These are phyloP conservation scores for Eurytoma adleriae DNA, from an alignment of 2,888 invertebrate species.

Conservation along the genomic window DNA sequence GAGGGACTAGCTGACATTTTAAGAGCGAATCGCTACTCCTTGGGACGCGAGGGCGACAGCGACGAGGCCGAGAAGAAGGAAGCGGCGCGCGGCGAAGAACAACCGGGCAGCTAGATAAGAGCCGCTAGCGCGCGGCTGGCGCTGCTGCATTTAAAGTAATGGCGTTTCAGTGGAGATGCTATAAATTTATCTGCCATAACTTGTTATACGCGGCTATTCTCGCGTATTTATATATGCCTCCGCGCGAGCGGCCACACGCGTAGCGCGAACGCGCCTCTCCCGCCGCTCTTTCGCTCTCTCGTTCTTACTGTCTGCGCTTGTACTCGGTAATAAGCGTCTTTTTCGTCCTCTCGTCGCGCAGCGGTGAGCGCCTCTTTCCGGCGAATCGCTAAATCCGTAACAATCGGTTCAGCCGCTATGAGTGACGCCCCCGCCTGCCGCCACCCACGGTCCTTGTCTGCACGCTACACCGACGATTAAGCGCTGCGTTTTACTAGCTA, in stretches of 20 bases:
- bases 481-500: slow-evolving; percentile 22
- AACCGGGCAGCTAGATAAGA: slow-evolving; percentile 51
- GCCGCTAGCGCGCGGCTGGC: slow-evolving; percentile 26
- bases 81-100: slow-evolving; percentile 55
- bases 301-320: slow-evolving; percentile 17
- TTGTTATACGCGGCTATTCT: slow-evolving; percentile 76
- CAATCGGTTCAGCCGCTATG: slow-evolving; percentile 55
- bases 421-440: not conserved
- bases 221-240: slow-evolving; percentile 75
- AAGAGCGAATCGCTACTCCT: not conserved
- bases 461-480: slow-evolving; percentile 6
- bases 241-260: slow-evolving; percentile 69
- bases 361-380: slow-evolving; percentile 33
- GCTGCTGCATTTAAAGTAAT: slow-evolving; percentile 71
- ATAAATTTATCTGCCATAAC: slow-evolving; percentile 77
- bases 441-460: not conserved
- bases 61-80: slow-evolving; percentile 51
- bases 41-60: slow-evolving; percentile 25
- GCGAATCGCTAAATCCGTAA: slow-evolving; percentile 59
- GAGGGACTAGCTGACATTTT: not conserved
- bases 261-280: slow-evolving; percentile 44
- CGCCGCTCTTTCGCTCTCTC: slow-evolving; percentile 8
- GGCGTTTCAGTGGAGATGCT: slow-evolving; percentile 76
- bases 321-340: slow-evolving; percentile 44
- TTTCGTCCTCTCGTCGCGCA: slow-evolving; percentile 36